These are phyloP conservation scores for Myotis daubentonii DNA, from an alignment of 2,797 vertebrate species.

Conservation along the genomic window DNA sequence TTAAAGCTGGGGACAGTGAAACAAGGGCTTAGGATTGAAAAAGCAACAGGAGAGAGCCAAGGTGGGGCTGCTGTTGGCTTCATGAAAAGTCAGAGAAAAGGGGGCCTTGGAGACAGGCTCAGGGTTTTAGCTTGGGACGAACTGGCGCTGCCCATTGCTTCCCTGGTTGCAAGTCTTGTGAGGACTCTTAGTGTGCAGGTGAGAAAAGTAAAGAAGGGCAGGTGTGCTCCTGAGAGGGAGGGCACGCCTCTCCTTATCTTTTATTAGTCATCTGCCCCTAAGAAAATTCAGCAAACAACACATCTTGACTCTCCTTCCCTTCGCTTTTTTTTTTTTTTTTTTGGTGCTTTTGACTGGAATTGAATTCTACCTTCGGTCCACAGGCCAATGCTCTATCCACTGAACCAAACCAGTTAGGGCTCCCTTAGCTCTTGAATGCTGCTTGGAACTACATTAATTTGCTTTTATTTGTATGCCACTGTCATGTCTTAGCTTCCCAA, in stretches of 20 bases:
- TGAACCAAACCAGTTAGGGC: too few species aligned
- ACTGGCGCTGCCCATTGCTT: neutral
- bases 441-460: neutral
- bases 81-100: neutral
- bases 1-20: neutral
- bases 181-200: neutral
- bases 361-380: too few species aligned
- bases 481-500: neutral
- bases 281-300: neutral
- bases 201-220: neutral
- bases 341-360: too few species aligned
- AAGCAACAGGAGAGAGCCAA: neutral
- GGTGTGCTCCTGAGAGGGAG: neutral
- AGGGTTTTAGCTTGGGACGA: neutral
- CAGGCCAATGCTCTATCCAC: too few species aligned
- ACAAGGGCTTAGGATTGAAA: neutral
- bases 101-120: neutral
- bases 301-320: neutral
- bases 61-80: neutral
- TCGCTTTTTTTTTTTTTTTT: neutral
- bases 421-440: neutral
- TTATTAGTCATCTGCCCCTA: neutral
- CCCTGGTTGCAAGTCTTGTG: neutral
- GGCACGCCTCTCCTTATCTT: neutral
- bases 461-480: neutral